Evolutionary conservation across 1,140 invertebrate species (phyloP), one percentile per base, ranked within the genome.

Genomic region (Pygmarrhopalites habei): DNA sequence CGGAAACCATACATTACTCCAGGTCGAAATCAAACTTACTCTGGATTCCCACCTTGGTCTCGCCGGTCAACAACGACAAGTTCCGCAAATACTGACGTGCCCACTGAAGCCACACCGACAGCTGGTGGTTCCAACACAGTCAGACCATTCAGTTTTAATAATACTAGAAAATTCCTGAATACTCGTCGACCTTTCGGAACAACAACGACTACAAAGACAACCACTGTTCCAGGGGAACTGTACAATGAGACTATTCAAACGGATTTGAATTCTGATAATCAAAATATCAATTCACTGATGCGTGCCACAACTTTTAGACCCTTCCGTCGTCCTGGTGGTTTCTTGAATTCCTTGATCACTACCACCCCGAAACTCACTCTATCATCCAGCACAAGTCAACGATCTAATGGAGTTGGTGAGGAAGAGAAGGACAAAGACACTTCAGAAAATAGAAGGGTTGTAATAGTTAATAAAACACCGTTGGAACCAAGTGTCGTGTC

Each of bases 161-260:
- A 25, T 25, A 47, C 5, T 19, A 47, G 44, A 19, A 47, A 47
- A 47, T 47, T 47, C 19, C 19, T 47, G 23, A 47, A 47, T 47
- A n/a, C n/a, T n/a, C 7, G 44, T 10, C 17, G 23, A 10, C 44
- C 44, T 47, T 47, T 47, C 44, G 72, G 71, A 29, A 64, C 71
- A 44, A 71, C 68, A 15, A 73, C 72, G 15, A 67, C 72, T 29
- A 72, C 66, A 63, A 67, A 63, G 7, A 25, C 17, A 19, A 47
- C 7, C n/a, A 19, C 44, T 10, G n/a, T 5, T 5, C 5, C 32
- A 35, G 32, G 32, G 5, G 32, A 15, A 35, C 32, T 35, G 5
- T 35, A 7, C 5, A 35, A 35, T 35, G 5, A 15, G 15, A 35
- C 5, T 35, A 35, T 7, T 7, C 32, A 35, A 35, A 5, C 5